Evolutionary conservation across 2,888 invertebrate species (phyloP), one percentile per base, ranked within the genome.

Genomic region (Cosmia trapezina): DNA sequence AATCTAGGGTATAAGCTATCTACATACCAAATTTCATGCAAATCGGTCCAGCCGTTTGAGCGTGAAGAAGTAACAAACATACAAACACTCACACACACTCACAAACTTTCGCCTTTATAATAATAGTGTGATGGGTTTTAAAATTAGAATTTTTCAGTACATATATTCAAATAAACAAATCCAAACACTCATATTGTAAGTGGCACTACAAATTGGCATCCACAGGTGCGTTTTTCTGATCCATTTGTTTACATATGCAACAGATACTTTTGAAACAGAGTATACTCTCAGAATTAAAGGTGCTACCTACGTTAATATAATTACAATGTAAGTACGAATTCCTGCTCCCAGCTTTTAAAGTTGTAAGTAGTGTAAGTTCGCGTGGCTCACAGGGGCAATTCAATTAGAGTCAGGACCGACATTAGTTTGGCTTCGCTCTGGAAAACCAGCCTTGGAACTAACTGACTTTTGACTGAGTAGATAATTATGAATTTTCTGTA

Each of bases 311-410:
- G 41, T 61, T 47, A 54, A 54, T 17, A 11, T 72, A 12, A 72
- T 72, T 54, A 56, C 8, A 68, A 53, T 60, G 37, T 51, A 59
- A 61, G 54, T 78, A 72, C 53, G 14, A 51, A 54, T 53, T 59
- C 37, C 51, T 33, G 33, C 12, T 43, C 14, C 9, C 17, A 64
- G 63, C 64, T 78, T 78, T 71, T 54, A 64, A 72, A 72, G 54
- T 60, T 45, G 0, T 51, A 49, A 59, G 53, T 64, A 45, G 56
- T 49, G 12, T 56, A 47, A 28, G 61, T 54, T 56, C 60, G 65
- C 60, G 79, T 61, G 54, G 45, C 71, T 70, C 57, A n/a, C 63
- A 12, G 43, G n/a, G 41, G 73, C 28, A 78, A 51, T 73, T 78
- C 54, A 64, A 76, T 76, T 76, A 76, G 22, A 37, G 41, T 43